These are phyloP conservation scores for Philotrypesis tridentata DNA, from an alignment of 1,140 invertebrate genomes.

Conservation along the genomic window DNA sequence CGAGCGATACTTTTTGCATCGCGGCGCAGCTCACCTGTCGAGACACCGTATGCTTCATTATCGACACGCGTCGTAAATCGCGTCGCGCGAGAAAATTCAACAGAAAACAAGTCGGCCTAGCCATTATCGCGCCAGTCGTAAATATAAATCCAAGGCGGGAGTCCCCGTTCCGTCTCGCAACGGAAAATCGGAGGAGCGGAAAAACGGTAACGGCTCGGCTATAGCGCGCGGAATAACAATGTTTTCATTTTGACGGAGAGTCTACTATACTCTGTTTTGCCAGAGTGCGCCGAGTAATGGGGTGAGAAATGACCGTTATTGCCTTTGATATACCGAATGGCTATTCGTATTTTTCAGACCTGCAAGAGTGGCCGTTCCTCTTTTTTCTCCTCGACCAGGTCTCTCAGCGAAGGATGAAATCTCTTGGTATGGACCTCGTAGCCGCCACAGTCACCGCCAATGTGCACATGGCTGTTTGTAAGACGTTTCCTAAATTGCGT, in stretches of 20 bases:
- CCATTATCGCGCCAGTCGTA: conserved; percentile 35
- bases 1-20: background rate
- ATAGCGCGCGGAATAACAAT: conserved; percentile 5
- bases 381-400: background rate
- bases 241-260: conserved; percentile 20
- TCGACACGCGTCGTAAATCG: conserved; percentile 19
- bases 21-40: background rate
- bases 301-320: conserved; percentile 4
- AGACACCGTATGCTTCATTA: conserved; percentile 15
- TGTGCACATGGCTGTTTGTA: too few relatives aligned
- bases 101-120: background rate
- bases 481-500: background rate
- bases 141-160: conserved; percentile 21
- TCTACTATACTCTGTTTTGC: background rate
- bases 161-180: conserved; percentile 1
- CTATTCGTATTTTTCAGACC: background rate
- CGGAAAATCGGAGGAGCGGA: background rate
- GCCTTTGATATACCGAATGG: too few relatives aligned
- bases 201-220: background rate
- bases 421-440: too few relatives aligned
- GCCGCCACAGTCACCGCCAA: too few relatives aligned
- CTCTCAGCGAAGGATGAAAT: too few relatives aligned
- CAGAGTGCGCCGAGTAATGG: background rate
- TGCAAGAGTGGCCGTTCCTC: background rate
- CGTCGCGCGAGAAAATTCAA: background rate